Evolutionary conservation across 2,888 invertebrate species (phyloP), one percentile per base, ranked within the genome.

Genomic region (Caradrina clavipalpis): DNA sequence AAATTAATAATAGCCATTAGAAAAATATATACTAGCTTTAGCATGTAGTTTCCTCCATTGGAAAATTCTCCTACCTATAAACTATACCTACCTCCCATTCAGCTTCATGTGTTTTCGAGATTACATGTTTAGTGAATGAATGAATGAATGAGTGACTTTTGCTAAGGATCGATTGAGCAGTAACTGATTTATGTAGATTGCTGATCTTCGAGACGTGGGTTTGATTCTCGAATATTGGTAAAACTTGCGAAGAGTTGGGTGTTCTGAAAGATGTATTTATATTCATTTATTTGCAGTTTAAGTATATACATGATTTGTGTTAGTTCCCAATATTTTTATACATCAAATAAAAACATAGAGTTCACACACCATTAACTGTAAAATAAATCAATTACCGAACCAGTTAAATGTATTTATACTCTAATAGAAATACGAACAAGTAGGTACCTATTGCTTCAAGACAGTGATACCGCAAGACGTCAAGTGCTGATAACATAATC

Each of bases 401-500:
- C 19, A 21, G 8, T 22, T 26, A 8, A n/a, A 47, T 51, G 49
- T 19, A 39, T 69, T 56, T 60, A 53, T 68, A 75, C 55, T 57
- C n/a, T 60, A 58, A 75, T 61, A 59, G 0, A 39, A 21, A 59
- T 17, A 64, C 60, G 22, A 56, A 60, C 22, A 51, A 64, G 31
- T 35, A 35, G 35, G 8, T 59, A 62, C 45, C 4, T 45, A 17
- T 76, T 71, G 53, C 60, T 47, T 54, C 66, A 66, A 49, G 62
- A 66, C 45, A 11, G 22, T 58, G 58, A 77, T 47, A 58, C 11
- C 39, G 53, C 57, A 31, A 63, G 61, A 72, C 49, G n/a, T 54
- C 53, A 54, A 76, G 50, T 61, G 15, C 31, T 55, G 75, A 77
- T 76, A 76, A 77, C 15, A 67, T 3, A 58, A 66, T 56, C 50